A percentile compares a stretch with the other conserved stretches of the same genome.
phyloP scores from a whole-genome alignment of 2,888 invertebrate species.

The Thelaira solivaga region DNA sequence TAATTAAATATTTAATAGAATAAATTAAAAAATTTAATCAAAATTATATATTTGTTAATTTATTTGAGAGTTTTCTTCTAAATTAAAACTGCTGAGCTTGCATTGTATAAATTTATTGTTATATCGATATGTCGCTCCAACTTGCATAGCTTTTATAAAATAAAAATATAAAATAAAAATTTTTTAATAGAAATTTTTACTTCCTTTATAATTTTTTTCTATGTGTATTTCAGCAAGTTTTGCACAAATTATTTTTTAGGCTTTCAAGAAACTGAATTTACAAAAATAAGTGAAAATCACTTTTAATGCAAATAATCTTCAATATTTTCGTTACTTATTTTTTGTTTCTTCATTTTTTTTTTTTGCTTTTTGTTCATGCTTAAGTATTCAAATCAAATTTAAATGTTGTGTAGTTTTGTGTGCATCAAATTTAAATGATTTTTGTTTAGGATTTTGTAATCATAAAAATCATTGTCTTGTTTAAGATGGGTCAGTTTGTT shows the following conservation, averaged over 20 bases:
- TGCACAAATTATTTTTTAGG: constrained; percentile 36
- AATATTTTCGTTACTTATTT: background rate
- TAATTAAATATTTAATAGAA: no score
- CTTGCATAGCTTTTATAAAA: no score
- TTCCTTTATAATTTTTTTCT: background rate
- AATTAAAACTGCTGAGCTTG: no score
- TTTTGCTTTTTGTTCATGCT: background rate
- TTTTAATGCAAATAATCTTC: constrained; percentile 27
- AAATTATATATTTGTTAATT: no score
- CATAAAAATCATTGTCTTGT: constrained; percentile 26
- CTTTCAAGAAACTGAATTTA: constrained; percentile 1
- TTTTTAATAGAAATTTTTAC: no score
- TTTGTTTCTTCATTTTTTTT: no score
- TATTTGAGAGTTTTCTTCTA: no score
- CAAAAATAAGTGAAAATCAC: constrained; percentile 49
- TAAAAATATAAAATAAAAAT: no score
- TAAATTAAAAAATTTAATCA: no score
- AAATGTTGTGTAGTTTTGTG: background rate
- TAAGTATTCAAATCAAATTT: constrained; percentile 23
- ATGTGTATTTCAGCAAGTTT: background rate
- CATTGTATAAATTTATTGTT: no score
- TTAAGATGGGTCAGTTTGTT: constrained; percentile 35
- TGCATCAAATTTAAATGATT: constrained; percentile 7
- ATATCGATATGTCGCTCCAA: no score
- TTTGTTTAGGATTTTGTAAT: constrained; percentile 24